These are phyloP conservation scores for Atta colombica DNA, from an alignment of 1,140 invertebrate species.

Conservation along the genomic window DNA sequence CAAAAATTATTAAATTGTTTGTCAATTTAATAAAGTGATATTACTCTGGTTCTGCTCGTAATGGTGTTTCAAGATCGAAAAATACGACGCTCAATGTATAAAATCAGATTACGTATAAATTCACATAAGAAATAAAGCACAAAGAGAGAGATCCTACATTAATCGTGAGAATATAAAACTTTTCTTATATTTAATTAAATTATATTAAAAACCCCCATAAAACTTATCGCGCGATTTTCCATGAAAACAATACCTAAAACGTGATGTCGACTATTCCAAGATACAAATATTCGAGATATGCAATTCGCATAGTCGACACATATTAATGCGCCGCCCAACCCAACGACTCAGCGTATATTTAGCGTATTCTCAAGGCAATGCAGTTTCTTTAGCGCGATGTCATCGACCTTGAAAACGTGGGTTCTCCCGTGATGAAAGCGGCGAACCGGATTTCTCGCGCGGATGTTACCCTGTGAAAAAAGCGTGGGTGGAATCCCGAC, in stretches of 20 bases:
- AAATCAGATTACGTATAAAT: too few relatives aligned
- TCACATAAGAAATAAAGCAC: too few relatives aligned
- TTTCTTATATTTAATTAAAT: too few relatives aligned
- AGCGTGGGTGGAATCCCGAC: constrained; percentile 86
- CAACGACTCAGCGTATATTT: constrained; percentile 42
- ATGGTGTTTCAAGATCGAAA: too few relatives aligned
- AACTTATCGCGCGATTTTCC: background rate
- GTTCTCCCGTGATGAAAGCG: constrained; percentile 47
- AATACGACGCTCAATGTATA: too few relatives aligned
- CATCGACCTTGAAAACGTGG: constrained; percentile 45
- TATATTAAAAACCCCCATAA: too few relatives aligned
- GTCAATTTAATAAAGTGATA: too few relatives aligned
- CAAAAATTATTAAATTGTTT: too few relatives aligned
- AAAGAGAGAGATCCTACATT: too few relatives aligned
- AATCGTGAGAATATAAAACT: too few relatives aligned
- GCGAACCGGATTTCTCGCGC: constrained; percentile 68
- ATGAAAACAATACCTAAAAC: background rate
- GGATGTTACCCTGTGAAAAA: constrained; percentile 85
- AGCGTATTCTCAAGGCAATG: background rate
- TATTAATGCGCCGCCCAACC: background rate
- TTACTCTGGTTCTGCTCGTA: too few relatives aligned
- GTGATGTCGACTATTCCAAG: background rate
- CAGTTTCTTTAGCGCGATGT: background rate
- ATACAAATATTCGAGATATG: background rate
- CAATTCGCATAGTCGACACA: background rate